Percentiles rank a stretch among this genome's conserved stretches.
These are phyloP conservation scores for Drosophila monieri DNA, from an alignment of 2,888 invertebrate species.

Conservation along the genomic window DNA sequence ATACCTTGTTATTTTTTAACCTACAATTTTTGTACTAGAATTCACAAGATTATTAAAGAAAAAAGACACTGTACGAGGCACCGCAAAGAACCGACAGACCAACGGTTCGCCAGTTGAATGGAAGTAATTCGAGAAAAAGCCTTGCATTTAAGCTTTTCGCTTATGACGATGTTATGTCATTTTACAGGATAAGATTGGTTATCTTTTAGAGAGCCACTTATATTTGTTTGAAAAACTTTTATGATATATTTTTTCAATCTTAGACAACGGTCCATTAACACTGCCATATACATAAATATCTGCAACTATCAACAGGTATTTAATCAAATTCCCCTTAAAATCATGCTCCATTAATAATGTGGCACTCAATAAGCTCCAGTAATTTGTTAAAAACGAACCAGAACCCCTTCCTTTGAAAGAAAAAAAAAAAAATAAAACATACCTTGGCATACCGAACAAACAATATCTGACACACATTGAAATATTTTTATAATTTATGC, in stretches of 20 bases:
- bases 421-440: conserved; percentile 49
- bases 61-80: no score
- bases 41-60: no score
- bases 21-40: no score
- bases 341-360: conserved; percentile 58
- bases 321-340: conserved; percentile 33
- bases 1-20: no score
- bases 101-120: background rate
- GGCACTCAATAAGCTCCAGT: conserved; percentile 61
- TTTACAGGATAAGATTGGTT: background rate
- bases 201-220: no score
- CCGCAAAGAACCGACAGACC: background rate
- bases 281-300: conserved; percentile 13
- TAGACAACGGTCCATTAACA: conserved; percentile 22
- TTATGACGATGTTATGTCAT: no score
- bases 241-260: background rate
- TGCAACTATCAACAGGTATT: conserved; percentile 47
- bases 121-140: background rate
- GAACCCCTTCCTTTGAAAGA: conserved; percentile 22
- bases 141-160: background rate
- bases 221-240: no score
- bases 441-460: conserved; percentile 64
- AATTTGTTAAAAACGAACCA: conserved; percentile 69
- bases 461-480: conserved; percentile 70
- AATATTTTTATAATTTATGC: conserved; percentile 76